Evolutionary conservation across 2,888 invertebrate species (phyloP).

Genomic region (Zaprionus obscuricornis): DNA sequence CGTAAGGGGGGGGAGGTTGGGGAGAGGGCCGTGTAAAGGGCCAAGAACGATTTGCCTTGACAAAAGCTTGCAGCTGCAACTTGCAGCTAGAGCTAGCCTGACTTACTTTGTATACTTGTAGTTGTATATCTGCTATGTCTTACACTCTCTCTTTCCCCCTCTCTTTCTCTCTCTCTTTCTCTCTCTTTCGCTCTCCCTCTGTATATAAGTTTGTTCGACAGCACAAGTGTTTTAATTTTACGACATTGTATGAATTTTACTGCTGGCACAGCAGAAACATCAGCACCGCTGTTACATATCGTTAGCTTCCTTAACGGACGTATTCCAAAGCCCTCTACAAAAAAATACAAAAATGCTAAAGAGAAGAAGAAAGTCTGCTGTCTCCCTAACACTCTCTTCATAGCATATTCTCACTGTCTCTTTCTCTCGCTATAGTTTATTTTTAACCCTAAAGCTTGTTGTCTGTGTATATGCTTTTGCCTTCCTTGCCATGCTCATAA

Average conservation of each 20-base stretch:
- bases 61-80: constrained; percentile 68
- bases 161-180: constrained; percentile 6
- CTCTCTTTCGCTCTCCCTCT: constrained; percentile 2
- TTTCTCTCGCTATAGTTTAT: neutral
- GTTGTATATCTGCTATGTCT: constrained; percentile 6
- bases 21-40: constrained; percentile 31
- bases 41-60: constrained; percentile 77
- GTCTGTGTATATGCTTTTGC: constrained; percentile 52
- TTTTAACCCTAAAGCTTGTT: constrained; percentile 21
- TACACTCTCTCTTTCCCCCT: no score
- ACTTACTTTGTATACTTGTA: constrained; percentile 73
- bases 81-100: constrained; percentile 55
- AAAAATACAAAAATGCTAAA: no score
- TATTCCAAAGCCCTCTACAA: constrained; percentile 55
- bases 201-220: constrained; percentile 53
- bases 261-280: constrained; percentile 78
- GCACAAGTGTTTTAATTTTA: constrained; percentile 81
- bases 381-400: constrained; percentile 2
- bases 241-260: constrained; percentile 82
- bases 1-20: no score
- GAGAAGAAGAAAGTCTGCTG: constrained; percentile 25
- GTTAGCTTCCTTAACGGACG: constrained; percentile 77
- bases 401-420: neutral
- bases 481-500: constrained; percentile 69
- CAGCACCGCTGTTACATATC: constrained; percentile 72